These are phyloP conservation scores for Gadus macrocephalus DNA, from an alignment of 2,113 vertebrate genomes.

Conservation along the genomic window DNA sequence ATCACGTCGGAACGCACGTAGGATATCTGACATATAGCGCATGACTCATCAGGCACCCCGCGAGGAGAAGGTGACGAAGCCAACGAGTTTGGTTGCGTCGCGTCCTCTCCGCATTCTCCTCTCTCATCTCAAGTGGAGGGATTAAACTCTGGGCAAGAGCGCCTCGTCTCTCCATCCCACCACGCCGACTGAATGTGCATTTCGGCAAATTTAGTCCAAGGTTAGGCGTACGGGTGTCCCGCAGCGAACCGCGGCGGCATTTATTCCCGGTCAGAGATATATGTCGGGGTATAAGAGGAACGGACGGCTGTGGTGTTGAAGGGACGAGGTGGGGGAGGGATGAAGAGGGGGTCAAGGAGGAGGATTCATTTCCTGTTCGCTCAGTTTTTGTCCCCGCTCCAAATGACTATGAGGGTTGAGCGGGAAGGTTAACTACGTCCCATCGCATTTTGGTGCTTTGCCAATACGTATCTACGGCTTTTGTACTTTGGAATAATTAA, in stretches of 20 bases:
- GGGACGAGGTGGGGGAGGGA: background rate
- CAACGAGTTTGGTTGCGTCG: background rate
- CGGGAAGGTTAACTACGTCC: slow-evolving; percentile 30
- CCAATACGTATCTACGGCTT: background rate
- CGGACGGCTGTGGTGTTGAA: background rate
- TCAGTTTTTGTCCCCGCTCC: slow-evolving; percentile 13
- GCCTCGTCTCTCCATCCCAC: background rate
- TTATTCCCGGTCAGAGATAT: slow-evolving; percentile 49
- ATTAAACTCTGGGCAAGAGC: background rate
- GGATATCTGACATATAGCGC: background rate
- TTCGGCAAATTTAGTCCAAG: slow-evolving; percentile 28
- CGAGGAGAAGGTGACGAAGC: background rate
- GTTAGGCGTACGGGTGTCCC: slow-evolving; percentile 18
- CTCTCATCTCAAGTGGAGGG: background rate
- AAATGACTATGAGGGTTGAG: slow-evolving; percentile 24
- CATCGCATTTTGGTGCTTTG: slow-evolving; percentile 8
- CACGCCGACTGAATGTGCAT: background rate
- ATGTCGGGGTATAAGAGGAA: slow-evolving; percentile 1
- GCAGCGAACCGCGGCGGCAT: slow-evolving; percentile 37
- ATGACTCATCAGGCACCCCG: background rate
- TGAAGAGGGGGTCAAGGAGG: too few species aligned
- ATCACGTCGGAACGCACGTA: background rate
- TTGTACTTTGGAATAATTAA: too few species aligned
- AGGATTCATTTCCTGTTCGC: background rate
- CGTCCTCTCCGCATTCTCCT: background rate